A percentile compares a stretch with the other conserved stretches of the same genome.
These are phyloP conservation scores for Rhyacichthys aspro DNA, from an alignment of 2,797 vertebrate genomes.

Conservation along the genomic window DNA sequence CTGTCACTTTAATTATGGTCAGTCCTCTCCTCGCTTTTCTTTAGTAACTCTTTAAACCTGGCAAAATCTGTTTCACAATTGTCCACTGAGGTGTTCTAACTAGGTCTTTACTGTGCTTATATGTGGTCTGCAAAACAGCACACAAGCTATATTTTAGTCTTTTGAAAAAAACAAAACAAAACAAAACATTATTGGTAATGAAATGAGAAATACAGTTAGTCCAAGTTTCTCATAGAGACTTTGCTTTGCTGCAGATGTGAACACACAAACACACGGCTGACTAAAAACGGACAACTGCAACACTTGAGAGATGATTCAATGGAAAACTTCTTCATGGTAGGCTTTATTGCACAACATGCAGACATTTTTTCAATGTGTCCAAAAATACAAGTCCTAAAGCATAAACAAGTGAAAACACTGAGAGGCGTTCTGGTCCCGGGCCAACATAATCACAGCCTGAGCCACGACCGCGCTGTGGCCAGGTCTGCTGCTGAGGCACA, in stretches of 20 bases:
- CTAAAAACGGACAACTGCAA: constrained; percentile 35
- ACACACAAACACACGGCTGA: constrained; percentile 38
- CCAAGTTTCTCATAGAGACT: constrained; percentile 11
- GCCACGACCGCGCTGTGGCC: constrained; percentile 51
- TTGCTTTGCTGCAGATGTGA: constrained; percentile 51
- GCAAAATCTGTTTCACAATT: too few relatives aligned
- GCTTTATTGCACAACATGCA: constrained; percentile 31
- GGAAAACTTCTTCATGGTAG: constrained; percentile 31
- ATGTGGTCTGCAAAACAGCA: too few relatives aligned
- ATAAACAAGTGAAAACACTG: constrained; percentile 58
- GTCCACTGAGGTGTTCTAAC: too few relatives aligned
- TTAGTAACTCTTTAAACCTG: too few relatives aligned
- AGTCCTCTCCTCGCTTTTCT: too few relatives aligned
- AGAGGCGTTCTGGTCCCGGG: constrained; percentile 40
- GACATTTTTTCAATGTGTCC: constrained; percentile 37
- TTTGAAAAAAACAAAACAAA: too few relatives aligned
- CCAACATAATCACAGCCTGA: constrained; percentile 65
- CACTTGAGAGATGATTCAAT: constrained; percentile 46
- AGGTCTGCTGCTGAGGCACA: constrained; percentile 75
- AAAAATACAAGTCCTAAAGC: constrained; percentile 39
- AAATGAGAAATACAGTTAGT: too few relatives aligned
- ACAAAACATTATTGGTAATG: too few relatives aligned
- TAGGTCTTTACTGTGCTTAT: too few relatives aligned
- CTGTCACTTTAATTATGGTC: too few relatives aligned
- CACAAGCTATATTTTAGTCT: too few relatives aligned